Base-by-base conservation (phyloP, 2,113 vertebrate species). In the Trinectes maculatus region DNA sequence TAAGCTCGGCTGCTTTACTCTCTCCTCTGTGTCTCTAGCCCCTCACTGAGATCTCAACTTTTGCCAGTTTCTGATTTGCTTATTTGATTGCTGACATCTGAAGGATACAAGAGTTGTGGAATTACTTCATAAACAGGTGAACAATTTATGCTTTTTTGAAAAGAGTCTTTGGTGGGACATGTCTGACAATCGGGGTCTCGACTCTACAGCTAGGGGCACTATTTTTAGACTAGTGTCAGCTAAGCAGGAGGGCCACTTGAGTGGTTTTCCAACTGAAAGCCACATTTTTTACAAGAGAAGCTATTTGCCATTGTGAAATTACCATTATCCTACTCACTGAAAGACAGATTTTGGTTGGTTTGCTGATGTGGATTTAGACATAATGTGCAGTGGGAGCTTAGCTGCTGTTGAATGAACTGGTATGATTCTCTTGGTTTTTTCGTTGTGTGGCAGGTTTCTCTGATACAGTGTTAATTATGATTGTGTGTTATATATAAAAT, bases 181-280 rank as follows among this genome's bases (percentile, higher is more conserved):
- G 22, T 63, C 16, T 61, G 43, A 70, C 59, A 34, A 28, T 28
- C 19, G 26, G 19, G 71, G 60, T 72, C 21, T 65, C 7, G 22
- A 25, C 65, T 67, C 61, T 53, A 48, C 49, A 48, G 70, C 60
- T 42, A 4, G n/a, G 46, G 39, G n/a, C 18, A 39, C 85, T 91
- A 92, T 89, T 87, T 91, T 86, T 92, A 90, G 88, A 74, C 13
- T 12, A 10, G 29, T 11, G 24, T 31, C 47, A 13, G 67, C 52
- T 22, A 15, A 46, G 40, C 3, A 3, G n/a, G 24, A 13, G n/a
- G 9, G 13, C 7, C 28, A 43, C 39, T 40, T 66, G 13, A 48
- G 3, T 40, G 56, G 29, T 57, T 75, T 60, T 63, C 60, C 22
- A 52, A 39, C 26, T 59, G 42, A 84, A 53, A 52, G 11, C 26